Evolutionary conservation across 2,888 invertebrate species (phyloP).

Genomic region (Cerastis leucographa): DNA sequence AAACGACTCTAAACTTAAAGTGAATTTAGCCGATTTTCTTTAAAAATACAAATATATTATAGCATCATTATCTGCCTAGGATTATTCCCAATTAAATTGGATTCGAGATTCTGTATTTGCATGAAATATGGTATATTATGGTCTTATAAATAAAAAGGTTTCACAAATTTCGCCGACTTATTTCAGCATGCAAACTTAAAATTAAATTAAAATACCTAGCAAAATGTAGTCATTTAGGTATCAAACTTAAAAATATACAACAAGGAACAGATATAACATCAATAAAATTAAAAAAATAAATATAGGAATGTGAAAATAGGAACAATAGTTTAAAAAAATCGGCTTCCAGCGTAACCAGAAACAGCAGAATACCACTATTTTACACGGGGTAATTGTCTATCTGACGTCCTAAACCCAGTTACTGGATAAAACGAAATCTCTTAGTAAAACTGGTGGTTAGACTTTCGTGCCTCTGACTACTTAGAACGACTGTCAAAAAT

Average conservation of each 20-base stretch:
- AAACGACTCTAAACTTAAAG: background rate
- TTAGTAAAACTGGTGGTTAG: background rate
- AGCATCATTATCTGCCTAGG: background rate
- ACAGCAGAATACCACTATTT: background rate
- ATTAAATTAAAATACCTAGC: no score
- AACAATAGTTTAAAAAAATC: no score
- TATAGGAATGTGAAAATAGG: no score
- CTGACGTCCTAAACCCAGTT: background rate
- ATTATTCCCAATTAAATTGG: background rate
- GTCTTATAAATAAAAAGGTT: no score
- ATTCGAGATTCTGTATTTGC: no score
- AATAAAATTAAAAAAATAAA: no score
- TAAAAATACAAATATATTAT: background rate
- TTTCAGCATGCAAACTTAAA: no score
- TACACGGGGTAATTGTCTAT: background rate
- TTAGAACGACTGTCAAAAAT: background rate
- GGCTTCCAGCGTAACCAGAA: background rate
- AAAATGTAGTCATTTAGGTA: no score
- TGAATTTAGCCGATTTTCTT: background rate
- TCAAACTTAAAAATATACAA: no score
- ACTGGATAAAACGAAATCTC: background rate
- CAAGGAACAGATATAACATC: no score
- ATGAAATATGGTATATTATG: no score
- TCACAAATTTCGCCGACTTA: no score
- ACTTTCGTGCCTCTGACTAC: background rate